A percentile compares a stretch with the other conserved stretches of the same genome.
These are phyloP conservation scores for Lonchura striata DNA, from an alignment of 2,113 vertebrate genomes.

Conservation along the genomic window DNA sequence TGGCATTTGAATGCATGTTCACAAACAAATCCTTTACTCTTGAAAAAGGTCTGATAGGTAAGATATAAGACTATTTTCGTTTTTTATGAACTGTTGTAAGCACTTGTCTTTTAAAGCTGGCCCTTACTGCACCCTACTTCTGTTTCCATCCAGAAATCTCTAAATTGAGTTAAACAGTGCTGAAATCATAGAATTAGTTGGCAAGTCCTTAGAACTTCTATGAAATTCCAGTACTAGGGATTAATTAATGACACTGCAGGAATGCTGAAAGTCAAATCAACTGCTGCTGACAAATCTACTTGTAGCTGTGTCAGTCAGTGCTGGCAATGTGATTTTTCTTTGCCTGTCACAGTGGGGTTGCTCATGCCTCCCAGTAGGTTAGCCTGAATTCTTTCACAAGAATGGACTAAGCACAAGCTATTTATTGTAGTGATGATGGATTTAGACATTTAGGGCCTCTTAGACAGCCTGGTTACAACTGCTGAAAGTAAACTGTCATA, in stretches of 20 bases:
- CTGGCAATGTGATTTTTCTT: neutral
- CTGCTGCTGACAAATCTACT: neutral
- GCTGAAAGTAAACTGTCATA: neutral
- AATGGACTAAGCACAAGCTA: neutral
- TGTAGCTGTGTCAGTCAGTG: neutral
- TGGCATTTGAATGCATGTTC: conserved; percentile 98
- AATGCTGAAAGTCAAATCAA: neutral
- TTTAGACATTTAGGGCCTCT: neutral
- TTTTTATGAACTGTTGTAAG: neutral
- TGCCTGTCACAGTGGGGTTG: neutral
- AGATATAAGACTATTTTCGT: conserved; percentile 48
- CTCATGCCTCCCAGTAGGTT: neutral
- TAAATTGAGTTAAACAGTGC: neutral
- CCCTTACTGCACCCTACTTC: neutral
- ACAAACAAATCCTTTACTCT: conserved; percentile 87
- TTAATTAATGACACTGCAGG: neutral
- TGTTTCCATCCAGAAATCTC: neutral
- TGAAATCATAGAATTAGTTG: neutral
- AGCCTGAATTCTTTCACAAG: neutral
- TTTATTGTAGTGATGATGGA: neutral
- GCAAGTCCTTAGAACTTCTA: neutral
- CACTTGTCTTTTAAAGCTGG: neutral
- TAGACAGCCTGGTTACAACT: neutral
- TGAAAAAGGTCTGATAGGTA: conserved; percentile 93
- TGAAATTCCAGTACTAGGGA: neutral